These are phyloP conservation scores for Norana najaformis DNA, from an alignment of 2,888 invertebrate genomes.

Conservation along the genomic window DNA sequence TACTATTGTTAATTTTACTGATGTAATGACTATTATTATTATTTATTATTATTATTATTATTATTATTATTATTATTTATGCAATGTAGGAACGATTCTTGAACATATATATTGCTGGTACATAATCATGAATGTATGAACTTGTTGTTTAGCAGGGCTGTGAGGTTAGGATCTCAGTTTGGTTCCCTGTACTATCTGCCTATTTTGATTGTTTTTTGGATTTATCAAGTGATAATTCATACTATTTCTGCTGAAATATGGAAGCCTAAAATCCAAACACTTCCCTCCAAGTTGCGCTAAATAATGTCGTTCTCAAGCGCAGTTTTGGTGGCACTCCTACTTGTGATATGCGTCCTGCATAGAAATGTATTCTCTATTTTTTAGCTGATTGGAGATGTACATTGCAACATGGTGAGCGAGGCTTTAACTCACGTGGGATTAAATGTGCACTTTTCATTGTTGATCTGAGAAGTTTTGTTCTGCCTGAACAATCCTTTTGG, in stretches of 20 bases:
- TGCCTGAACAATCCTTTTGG: background rate
- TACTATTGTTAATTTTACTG: too few relatives aligned
- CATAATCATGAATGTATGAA: background rate
- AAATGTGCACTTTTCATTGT: background rate
- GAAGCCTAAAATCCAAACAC: too few relatives aligned
- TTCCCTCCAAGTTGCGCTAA: too few relatives aligned
- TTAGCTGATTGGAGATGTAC: background rate
- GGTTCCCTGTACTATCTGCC: background rate
- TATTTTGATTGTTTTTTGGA: background rate
- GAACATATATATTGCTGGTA: background rate
- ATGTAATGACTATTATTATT: too few relatives aligned
- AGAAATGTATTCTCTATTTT: too few relatives aligned
- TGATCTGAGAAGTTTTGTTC: background rate
- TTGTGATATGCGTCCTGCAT: too few relatives aligned
- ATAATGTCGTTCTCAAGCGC: too few relatives aligned
- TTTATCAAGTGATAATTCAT: background rate
- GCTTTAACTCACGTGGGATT: background rate
- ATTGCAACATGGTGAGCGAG: background rate
- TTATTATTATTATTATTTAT: too few relatives aligned
- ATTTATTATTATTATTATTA: too few relatives aligned
- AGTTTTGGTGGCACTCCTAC: background rate
- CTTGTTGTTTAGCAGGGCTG: too few relatives aligned
- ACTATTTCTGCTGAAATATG: too few relatives aligned
- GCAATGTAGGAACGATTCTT: too few relatives aligned
- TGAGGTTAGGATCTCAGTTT: background rate